phyloP scores from a whole-genome alignment of 2,888 invertebrate species.

The Iselma pallidipennis region DNA sequence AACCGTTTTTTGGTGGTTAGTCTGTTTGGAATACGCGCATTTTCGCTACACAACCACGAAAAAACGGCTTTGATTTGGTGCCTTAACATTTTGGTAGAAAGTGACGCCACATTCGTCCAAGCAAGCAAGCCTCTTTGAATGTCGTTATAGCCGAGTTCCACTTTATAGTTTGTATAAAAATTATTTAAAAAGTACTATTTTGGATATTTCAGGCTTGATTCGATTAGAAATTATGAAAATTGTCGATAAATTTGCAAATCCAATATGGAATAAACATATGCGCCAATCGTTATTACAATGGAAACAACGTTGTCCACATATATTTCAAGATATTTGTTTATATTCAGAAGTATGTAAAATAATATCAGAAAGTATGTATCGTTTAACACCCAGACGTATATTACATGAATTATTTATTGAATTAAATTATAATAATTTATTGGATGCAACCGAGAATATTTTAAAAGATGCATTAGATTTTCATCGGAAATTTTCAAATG shows the following conservation, averaged over 20 bases:
- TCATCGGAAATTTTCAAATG: background rate
- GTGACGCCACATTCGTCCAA: too few species aligned
- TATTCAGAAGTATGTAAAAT: conserved; percentile 89
- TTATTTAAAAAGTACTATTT: too few species aligned
- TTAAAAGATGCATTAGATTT: conserved; percentile 42
- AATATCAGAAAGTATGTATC: conserved; percentile 78
- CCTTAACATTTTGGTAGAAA: too few species aligned
- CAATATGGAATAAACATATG: conserved; percentile 77
- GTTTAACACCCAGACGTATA: conserved; percentile 81
- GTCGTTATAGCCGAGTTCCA: too few species aligned
- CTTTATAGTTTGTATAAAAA: too few species aligned
- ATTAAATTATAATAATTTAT: conserved; percentile 70
- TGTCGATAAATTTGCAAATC: conserved; percentile 76
- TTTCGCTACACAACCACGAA: too few species aligned
- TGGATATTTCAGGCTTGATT: conserved; percentile 30
- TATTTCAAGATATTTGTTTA: conserved; percentile 84
- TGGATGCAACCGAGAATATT: conserved; percentile 59
- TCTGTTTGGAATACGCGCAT: too few species aligned
- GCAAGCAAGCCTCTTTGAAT: too few species aligned
- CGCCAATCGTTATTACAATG: conserved; percentile 78
- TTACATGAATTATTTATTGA: conserved; percentile 94
- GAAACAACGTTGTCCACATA: conserved; percentile 72
- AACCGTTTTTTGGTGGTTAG: too few species aligned
- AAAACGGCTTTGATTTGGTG: too few species aligned
- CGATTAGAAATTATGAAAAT: conserved; percentile 68